Evolutionary conservation across 2,888 invertebrate species (phyloP).

Genomic region (Nineta flava): DNA sequence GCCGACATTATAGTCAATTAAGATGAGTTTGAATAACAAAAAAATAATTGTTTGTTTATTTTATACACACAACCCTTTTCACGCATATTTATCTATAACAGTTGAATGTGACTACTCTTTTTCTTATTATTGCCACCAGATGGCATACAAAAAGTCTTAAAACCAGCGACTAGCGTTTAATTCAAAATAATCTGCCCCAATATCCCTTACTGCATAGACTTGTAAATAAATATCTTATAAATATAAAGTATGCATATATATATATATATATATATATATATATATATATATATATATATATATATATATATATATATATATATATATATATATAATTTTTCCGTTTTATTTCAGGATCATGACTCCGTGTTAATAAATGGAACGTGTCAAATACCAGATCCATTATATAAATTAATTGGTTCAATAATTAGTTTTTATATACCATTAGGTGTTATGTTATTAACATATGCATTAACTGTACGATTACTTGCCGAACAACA

Average conservation of each 20-base stretch:
- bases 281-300: not conserved
- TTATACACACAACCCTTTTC: too few relatives aligned
- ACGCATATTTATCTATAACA: too few relatives aligned
- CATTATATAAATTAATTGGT: conserved; percentile 79
- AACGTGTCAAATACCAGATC: conserved; percentile 75
- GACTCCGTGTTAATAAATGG: conserved; percentile 70
- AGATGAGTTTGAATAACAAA: too few relatives aligned
- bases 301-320: not conserved
- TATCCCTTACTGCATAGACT: too few relatives aligned
- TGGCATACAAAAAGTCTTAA: too few relatives aligned
- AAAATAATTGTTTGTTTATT: too few relatives aligned
- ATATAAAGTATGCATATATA: not conserved
- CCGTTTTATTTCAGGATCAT: conserved; percentile 45
- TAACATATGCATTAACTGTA: conserved; percentile 88
- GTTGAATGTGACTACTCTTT: too few relatives aligned
- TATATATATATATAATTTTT: not conserved
- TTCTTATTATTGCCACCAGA: too few relatives aligned
- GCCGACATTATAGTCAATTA: too few relatives aligned
- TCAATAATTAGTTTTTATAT: conserved; percentile 94
- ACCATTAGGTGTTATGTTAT: conserved; percentile 84
- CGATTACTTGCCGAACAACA: conserved; percentile 69
- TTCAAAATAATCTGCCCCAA: too few relatives aligned
- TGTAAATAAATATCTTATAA: not conserved
- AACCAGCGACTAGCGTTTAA: too few relatives aligned
- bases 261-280: not conserved